Evolutionary conservation across 2,888 invertebrate genomes (phyloP).

Genomic region (Neuroscelio doddi): DNA sequence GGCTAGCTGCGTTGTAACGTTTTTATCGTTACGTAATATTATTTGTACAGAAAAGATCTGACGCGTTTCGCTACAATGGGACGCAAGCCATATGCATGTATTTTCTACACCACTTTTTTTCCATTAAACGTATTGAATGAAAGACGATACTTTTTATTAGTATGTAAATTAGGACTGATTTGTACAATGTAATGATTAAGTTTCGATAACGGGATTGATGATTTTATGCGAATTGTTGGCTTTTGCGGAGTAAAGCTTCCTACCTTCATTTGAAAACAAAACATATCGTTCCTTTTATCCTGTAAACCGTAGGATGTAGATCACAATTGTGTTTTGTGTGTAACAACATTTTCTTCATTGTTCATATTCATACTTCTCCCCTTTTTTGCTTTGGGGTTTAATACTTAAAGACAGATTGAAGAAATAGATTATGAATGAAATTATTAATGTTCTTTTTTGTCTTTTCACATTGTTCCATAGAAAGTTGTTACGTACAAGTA

Average conservation of each 20-base stretch:
- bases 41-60: background rate
- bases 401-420: background rate
- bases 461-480: background rate
- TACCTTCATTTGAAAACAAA: background rate
- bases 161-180: background rate
- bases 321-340: background rate
- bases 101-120: background rate
- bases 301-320: background rate
- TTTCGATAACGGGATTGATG: too few species aligned
- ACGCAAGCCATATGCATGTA: background rate
- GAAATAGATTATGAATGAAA: background rate
- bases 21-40: background rate
- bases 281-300: background rate
- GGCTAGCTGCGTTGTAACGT: constrained; percentile 11
- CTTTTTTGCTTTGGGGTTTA: background rate
- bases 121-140: background rate
- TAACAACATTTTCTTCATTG: background rate
- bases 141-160: background rate
- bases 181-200: background rate
- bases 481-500: background rate
- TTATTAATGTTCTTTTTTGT: background rate
- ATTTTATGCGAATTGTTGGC: background rate
- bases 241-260: background rate
- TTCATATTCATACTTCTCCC: background rate
- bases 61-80: too few species aligned